A percentile compares a stretch with the other conserved stretches of the same genome.
These are phyloP conservation scores for Moxostoma hubbsi DNA, from an alignment of 2,797 vertebrate genomes.

Conservation along the genomic window DNA sequence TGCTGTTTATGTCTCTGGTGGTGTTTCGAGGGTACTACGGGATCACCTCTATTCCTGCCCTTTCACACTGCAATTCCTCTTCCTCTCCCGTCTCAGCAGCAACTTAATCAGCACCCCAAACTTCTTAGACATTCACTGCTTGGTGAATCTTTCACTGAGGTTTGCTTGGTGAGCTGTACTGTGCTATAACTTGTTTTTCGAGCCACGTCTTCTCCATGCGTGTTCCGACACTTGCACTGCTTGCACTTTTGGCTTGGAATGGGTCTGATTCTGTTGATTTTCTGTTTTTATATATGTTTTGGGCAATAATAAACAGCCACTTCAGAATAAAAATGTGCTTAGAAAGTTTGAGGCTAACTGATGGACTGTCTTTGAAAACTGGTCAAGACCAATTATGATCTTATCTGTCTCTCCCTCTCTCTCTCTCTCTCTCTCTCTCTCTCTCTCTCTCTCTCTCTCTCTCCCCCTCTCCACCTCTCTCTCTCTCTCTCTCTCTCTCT, in stretches of 20 bases:
- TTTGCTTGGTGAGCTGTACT: slow-evolving; percentile 75
- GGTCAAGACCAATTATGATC: too few species aligned
- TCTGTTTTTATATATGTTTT: slow-evolving; percentile 46
- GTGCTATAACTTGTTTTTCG: slow-evolving; percentile 67
- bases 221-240: slow-evolving; percentile 74
- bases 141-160: slow-evolving; percentile 69
- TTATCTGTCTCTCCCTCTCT: too few species aligned
- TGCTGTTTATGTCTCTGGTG: slow-evolving; percentile 64
- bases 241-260: slow-evolving; percentile 70
- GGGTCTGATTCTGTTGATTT: slow-evolving; percentile 56
- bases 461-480: neutral
- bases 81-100: slow-evolving; percentile 57
- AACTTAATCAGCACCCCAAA: slow-evolving; percentile 69
- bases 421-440: slow-evolving; percentile 36
- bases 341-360: neutral
- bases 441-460: slow-evolving; percentile 45
- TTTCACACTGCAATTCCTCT: slow-evolving; percentile 25
- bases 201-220: slow-evolving; percentile 68
- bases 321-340: too few species aligned
- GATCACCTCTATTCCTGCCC: slow-evolving; percentile 45
- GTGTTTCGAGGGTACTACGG: slow-evolving; percentile 48
- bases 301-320: too few species aligned
- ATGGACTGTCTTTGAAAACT: too few species aligned
- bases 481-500: slow-evolving; percentile 36
- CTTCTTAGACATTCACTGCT: slow-evolving; percentile 76